phyloP scores from a whole-genome alignment of 2,888 invertebrate genomes.

The Kryphioiulus occultus region DNA sequence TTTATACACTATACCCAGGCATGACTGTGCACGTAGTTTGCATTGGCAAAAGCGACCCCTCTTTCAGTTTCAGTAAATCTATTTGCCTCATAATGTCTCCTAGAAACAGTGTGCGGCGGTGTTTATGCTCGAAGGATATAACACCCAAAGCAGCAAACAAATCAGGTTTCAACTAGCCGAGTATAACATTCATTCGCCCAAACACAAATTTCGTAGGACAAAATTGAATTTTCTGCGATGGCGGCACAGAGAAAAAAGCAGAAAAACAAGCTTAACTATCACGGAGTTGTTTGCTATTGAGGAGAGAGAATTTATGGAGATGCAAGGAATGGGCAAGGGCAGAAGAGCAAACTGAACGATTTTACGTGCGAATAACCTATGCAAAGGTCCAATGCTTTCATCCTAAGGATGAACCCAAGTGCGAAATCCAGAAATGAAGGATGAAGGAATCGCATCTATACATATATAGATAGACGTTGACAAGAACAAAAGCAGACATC shows the following conservation, averaged over 20 bases:
- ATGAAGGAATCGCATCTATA: neutral
- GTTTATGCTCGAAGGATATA: conserved; percentile 46
- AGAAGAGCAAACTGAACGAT: conserved; percentile 24
- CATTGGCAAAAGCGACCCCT: neutral
- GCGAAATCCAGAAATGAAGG: conserved; percentile 27
- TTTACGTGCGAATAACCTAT: conserved; percentile 40
- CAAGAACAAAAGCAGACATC: neutral
- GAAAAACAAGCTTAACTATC: conserved; percentile 24
- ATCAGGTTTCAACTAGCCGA: conserved; percentile 29
- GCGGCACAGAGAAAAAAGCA: neutral
- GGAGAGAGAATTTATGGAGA: conserved; percentile 20
- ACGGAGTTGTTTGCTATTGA: neutral
- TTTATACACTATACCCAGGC: neutral
- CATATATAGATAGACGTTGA: neutral
- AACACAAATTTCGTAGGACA: neutral
- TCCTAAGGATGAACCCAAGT: neutral
- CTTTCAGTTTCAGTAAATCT: neutral
- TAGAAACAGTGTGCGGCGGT: conserved; percentile 42
- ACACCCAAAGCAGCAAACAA: conserved; percentile 43
- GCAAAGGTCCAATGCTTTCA: conserved; percentile 24
- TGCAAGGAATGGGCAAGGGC: neutral
- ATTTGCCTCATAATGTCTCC: conserved; percentile 37
- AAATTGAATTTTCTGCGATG: conserved; percentile 25
- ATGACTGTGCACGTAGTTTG: neutral
- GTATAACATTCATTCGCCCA: conserved; percentile 41